A percentile compares a stretch with the other conserved stretches of the same genome.
Conservation (phyloP, 2,888 invertebrate species). For the Lamproptera curius region DNA sequence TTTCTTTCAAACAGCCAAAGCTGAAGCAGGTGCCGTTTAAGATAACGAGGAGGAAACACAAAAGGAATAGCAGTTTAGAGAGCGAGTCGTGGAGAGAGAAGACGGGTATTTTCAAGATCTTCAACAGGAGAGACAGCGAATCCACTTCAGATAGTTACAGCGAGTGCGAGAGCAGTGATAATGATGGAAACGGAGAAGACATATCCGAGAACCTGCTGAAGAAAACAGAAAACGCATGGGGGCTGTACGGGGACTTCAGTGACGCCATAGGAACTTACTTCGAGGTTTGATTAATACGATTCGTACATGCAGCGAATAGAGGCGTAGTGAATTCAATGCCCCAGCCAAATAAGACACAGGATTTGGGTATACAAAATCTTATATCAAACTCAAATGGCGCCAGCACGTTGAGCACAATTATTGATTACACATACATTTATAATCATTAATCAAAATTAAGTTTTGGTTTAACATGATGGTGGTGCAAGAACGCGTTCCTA, state of each 20-base stretch:
- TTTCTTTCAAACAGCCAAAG: slow-evolving; percentile 44
- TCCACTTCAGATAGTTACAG: slow-evolving; percentile 70
- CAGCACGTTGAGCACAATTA: too few species aligned
- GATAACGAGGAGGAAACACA: slow-evolving; percentile 52
- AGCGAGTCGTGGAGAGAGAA: slow-evolving; percentile 62
- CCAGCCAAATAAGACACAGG: too few species aligned
- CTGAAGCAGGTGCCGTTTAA: slow-evolving; percentile 69
- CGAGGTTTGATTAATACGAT: slow-evolving; percentile 13
- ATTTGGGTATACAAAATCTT: too few species aligned
- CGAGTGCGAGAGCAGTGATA: slow-evolving; percentile 55
- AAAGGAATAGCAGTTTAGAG: slow-evolving; percentile 42
- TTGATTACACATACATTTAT: too few species aligned
- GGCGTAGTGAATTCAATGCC: too few species aligned
- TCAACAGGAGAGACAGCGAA: slow-evolving; percentile 58
- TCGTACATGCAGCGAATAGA: too few species aligned
- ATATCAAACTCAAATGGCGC: too few species aligned
- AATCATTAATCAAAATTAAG: too few species aligned
- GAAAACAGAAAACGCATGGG: slow-evolving; percentile 29
- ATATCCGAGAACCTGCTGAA: slow-evolving; percentile 13
- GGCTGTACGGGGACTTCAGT: slow-evolving; percentile 36
- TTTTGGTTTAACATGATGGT: too few species aligned
- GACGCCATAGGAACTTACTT: slow-evolving; percentile 26
- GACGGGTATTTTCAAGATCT: slow-evolving; percentile 58
- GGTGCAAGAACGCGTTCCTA: too few species aligned
- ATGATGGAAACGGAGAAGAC: slow-evolving; percentile 12